Conservation (phyloP, 1,140 invertebrate species). For the Apis cerana region DNA sequence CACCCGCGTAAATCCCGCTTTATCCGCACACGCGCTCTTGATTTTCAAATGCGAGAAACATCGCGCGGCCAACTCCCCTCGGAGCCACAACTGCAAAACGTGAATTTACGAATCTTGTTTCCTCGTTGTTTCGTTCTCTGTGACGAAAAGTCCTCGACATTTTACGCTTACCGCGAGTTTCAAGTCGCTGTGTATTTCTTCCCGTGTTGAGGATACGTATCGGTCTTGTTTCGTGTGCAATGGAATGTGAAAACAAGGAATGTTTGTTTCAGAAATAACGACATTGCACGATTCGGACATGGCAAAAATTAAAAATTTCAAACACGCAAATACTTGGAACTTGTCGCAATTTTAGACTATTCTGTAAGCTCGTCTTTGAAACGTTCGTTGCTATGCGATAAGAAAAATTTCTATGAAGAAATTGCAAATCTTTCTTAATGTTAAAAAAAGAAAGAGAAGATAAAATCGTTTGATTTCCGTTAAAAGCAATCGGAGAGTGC, state of each 20-base stretch:
- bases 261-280: too few species aligned
- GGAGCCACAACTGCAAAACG: background rate
- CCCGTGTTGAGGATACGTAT: too few species aligned
- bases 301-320: too few species aligned
- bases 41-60: constrained; percentile 2
- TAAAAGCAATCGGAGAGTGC: background rate
- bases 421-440: background rate
- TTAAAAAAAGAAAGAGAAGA: background rate
- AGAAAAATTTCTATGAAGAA: background rate
- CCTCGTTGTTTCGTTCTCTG: background rate
- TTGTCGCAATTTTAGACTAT: too few species aligned
- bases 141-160: background rate
- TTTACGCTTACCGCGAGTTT: background rate
- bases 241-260: too few species aligned
- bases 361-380: too few species aligned
- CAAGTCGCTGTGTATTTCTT: background rate
- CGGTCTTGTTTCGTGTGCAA: too few species aligned
- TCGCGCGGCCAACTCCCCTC: background rate
- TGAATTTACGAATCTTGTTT: background rate
- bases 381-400: too few species aligned
- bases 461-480: background rate
- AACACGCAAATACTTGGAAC: too few species aligned
- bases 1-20: constrained; percentile 25
- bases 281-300: too few species aligned
- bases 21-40: constrained; percentile 7